phyloP scores from a whole-genome alignment of 2,113 vertebrate genomes.

The Copsychus sechellarum region DNA sequence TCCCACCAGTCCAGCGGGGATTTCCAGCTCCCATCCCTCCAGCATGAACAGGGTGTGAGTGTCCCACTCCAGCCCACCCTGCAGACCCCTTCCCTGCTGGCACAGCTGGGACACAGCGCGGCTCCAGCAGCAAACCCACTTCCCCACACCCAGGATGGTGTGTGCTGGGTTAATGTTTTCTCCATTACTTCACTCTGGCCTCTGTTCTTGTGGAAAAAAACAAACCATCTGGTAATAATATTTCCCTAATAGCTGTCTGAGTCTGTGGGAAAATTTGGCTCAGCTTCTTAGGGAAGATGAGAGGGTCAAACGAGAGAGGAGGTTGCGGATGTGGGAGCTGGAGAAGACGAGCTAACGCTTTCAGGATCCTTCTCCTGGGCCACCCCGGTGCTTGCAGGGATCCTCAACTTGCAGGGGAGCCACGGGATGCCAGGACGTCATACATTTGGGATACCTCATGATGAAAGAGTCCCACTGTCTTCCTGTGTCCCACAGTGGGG shows the following conservation, averaged over 20 bases:
- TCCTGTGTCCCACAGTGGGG: not conserved
- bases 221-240: slow-evolving; percentile 75
- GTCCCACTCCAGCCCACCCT: rapidly evolving
- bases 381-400: not conserved
- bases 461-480: not conserved
- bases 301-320: not conserved
- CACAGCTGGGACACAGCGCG: not conserved
- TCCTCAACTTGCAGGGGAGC: not conserved
- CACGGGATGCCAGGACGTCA: rapidly evolving
- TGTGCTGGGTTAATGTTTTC: slow-evolving; percentile 59
- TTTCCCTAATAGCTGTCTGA: slow-evolving; percentile 68
- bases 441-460: rapidly evolving
- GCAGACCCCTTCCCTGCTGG: not conserved
- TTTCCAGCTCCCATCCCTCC: not conserved
- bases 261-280: slow-evolving; percentile 71
- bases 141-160: not conserved
- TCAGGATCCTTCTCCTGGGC: not conserved
- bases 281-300: slow-evolving; percentile 30
- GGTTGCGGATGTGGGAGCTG: not conserved
- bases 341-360: not conserved
- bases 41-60: rapidly evolving
- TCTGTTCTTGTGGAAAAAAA: slow-evolving; percentile 60
- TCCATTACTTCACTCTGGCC: slow-evolving; percentile 62
- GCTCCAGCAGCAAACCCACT: not conserved
- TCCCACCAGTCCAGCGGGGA: rapidly evolving